Evolutionary conservation across 2,888 invertebrate species (phyloP).

Genomic region (Tethea ocularis): DNA sequence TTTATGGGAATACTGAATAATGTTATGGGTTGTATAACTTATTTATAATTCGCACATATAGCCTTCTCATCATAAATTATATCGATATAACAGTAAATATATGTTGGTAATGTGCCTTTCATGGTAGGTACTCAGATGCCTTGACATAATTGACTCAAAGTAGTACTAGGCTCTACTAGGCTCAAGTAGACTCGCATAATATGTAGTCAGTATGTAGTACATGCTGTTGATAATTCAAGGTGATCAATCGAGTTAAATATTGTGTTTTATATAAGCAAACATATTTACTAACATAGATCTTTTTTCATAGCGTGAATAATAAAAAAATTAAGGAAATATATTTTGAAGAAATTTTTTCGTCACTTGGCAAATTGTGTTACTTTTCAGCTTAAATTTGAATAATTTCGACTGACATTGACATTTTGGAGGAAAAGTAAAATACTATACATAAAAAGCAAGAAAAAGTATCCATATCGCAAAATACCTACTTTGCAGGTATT

Average conservation of each 20-base stretch:
- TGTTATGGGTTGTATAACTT: not conserved
- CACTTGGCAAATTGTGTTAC: not conserved
- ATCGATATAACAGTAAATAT: not conserved
- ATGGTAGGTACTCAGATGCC: slow-evolving; percentile 6
- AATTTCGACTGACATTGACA: not conserved
- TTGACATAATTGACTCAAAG: slow-evolving; percentile 10
- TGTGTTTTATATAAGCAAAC: not conserved
- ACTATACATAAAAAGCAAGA: not conserved
- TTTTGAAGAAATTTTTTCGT: not conserved
- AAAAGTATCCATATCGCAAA: not conserved
- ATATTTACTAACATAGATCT: slow-evolving; percentile 2
- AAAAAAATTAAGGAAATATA: not conserved
- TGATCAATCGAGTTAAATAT: not conserved
- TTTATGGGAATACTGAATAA: not conserved
- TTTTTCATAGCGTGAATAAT: not conserved
- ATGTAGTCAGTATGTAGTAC: not conserved
- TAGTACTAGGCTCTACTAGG: slow-evolving; percentile 7
- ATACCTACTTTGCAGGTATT: too few species aligned
- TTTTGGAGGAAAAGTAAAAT: not conserved
- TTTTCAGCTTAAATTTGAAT: not conserved
- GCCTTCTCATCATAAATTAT: not conserved
- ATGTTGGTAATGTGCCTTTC: not conserved
- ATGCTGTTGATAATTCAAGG: slow-evolving; percentile 3
- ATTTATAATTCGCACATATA: not conserved
- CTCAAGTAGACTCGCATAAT: not conserved